Percentiles rank a stretch among this genome's conserved stretches.
Conservation (phyloP, 2,888 invertebrate genomes). For the Xylota sylvarum region DNA sequence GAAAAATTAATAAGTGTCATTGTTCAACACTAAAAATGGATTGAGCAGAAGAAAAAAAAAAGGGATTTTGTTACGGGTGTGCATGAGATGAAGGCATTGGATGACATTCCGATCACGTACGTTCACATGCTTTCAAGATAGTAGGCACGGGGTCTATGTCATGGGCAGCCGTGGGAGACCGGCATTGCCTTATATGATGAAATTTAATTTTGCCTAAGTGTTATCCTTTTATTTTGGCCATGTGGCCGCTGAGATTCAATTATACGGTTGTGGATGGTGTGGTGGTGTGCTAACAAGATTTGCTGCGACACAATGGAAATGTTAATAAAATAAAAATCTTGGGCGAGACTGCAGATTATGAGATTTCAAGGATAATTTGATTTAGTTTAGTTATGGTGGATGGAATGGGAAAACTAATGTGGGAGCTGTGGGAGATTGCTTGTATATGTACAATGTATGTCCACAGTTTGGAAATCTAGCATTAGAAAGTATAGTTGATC, state of each 20-base stretch:
- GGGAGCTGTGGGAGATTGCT: neutral
- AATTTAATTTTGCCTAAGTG: constrained; percentile 68
- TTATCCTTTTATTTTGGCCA: constrained; percentile 63
- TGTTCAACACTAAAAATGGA: constrained; percentile 20
- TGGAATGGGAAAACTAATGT: neutral
- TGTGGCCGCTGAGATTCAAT: constrained; percentile 63
- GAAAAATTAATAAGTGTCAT: constrained; percentile 48
- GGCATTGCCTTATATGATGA: constrained; percentile 39
- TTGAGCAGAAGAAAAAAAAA: neutral
- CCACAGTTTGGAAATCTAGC: no score
- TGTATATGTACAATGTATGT: no score
- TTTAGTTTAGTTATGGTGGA: constrained; percentile 7
- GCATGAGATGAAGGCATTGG: constrained; percentile 18
- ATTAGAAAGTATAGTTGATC: no score
- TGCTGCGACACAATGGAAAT: constrained; percentile 17
- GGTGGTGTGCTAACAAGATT: constrained; percentile 31
- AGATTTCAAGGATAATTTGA: constrained; percentile 47
- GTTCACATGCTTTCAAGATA: constrained; percentile 19
- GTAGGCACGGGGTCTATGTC: constrained; percentile 19
- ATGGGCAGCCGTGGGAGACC: constrained; percentile 27
- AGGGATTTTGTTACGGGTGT: neutral
- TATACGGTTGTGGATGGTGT: constrained; percentile 16
- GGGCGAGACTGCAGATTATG: constrained; percentile 45
- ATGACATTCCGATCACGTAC: constrained; percentile 45
- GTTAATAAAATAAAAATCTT: constrained; percentile 38